phyloP scores from a whole-genome alignment of 2,113 vertebrate species.

The Podarcis cretensis region DNA sequence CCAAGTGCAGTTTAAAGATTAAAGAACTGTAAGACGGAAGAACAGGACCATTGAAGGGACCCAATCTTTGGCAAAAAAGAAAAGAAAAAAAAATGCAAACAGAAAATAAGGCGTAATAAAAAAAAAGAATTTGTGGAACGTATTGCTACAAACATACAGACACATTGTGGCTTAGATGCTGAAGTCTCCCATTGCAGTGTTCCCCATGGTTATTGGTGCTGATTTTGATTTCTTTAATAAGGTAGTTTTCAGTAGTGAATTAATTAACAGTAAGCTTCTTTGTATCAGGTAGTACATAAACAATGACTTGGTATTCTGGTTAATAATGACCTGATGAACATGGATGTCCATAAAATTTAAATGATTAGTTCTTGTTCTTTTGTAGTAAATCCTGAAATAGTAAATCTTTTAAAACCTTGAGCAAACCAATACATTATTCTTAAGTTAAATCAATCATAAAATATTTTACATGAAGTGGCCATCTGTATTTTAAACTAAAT shows the following conservation, averaged over 20 bases:
- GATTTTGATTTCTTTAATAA: background rate
- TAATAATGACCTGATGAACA: background rate
- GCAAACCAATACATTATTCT: background rate
- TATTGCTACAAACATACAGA: no score
- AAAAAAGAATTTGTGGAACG: no score
- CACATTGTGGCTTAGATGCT: background rate
- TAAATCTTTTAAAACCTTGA: background rate
- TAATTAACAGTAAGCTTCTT: background rate
- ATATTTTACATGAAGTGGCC: slow-evolving; percentile 13
- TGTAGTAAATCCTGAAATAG: background rate
- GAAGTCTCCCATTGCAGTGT: no score
- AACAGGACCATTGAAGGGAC: no score
- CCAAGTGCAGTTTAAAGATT: no score
- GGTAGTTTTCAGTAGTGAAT: background rate
- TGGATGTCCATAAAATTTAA: background rate
- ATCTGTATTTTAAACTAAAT: background rate
- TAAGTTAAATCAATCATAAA: background rate
- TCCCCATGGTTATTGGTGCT: background rate
- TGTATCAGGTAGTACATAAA: background rate
- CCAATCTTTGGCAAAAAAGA: no score
- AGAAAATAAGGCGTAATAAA: no score
- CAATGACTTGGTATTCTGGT: background rate
- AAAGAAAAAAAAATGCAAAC: no score
- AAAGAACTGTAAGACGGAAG: no score
- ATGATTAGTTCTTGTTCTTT: background rate